Base-by-base conservation (phyloP, 2,113 vertebrate species). In the Suricata suricatta region DNA sequence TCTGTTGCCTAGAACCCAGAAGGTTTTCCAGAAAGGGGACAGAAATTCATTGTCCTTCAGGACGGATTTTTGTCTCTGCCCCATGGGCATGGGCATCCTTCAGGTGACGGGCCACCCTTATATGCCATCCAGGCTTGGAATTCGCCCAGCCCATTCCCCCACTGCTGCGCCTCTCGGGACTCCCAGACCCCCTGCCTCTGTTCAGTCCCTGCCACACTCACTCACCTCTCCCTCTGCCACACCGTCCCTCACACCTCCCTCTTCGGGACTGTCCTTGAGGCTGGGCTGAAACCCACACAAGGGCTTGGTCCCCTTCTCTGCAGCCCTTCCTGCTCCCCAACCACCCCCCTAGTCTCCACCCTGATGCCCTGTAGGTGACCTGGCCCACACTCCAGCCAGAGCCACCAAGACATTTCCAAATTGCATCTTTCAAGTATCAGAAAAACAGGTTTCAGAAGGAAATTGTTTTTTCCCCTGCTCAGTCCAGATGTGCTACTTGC, bases 371-470 rank as follows among this genome's bases (percentile, higher is more conserved):
- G 15, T n/a, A 47, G 52, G 72, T 87, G 63, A 50, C 11, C n/a
- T 77, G 38, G 54, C 29, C 60, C 92, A 92, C 35, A 74, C 31
- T 5, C 19, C 14, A 54, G 74, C 35, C 38, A 44, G 35, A 94
- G 35, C 27, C 84, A 77, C 79, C 29, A 29, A 82, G 52, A 92
- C 85, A 60, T 88, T 94, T 96, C 52, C 50, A 96, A 90, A 97
- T 68, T 96, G 79, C 63, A 97, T 97, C 95, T 96, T 95, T 95
- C 88, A 60, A 98, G 96, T 98, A 97, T 97, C 97, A 96, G 95
- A 97, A 97, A 93, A 95, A 94, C 82, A 91, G 93, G 97, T 98
- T 97, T 98, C 96, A 96, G 96, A 82, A 98, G 97, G 97, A 98
- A 98, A 98, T 97, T 98, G 97, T 93, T 97, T 98, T 97, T 88